Percentiles rank a stretch among this genome's conserved stretches.
These are phyloP conservation scores for Apis florea DNA, from an alignment of 1,140 invertebrate species.

Conservation along the genomic window DNA sequence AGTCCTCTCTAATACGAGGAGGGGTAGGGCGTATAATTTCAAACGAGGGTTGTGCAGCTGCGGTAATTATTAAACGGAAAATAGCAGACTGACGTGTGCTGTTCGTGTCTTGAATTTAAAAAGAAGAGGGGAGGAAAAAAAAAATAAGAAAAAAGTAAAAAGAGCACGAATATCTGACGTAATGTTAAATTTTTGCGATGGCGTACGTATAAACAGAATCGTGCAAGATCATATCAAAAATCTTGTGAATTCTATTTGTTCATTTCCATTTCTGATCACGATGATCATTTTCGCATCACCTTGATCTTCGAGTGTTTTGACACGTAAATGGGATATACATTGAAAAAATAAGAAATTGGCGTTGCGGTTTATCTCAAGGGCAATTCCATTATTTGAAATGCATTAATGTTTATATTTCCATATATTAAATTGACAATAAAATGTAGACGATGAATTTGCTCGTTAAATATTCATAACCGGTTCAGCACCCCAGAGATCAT, in stretches of 20 bases:
- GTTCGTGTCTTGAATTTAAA: background rate
- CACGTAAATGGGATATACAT: no score
- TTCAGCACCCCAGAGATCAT: background rate
- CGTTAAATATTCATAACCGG: background rate
- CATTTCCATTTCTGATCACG: no score
- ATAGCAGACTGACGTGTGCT: background rate
- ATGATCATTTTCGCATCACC: no score
- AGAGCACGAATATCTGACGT: no score
- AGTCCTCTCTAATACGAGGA: background rate
- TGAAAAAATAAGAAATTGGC: background rate
- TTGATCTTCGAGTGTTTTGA: no score
- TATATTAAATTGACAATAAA: background rate
- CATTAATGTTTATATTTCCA: no score
- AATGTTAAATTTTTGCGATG: no score
- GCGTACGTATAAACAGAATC: no score
- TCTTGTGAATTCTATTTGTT: no score
- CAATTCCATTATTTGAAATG: background rate
- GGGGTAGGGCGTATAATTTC: conserved; percentile 12
- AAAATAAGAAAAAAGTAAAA: no score
- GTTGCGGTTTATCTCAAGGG: background rate
- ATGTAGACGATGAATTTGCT: background rate
- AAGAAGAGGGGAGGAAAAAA: no score
- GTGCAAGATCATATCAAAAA: no score
- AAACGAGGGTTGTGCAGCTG: background rate
- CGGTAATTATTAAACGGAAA: conserved; percentile 13